Conservation (phyloP, 2,113 vertebrate genomes). For the Eudorcas thomsonii region DNA sequence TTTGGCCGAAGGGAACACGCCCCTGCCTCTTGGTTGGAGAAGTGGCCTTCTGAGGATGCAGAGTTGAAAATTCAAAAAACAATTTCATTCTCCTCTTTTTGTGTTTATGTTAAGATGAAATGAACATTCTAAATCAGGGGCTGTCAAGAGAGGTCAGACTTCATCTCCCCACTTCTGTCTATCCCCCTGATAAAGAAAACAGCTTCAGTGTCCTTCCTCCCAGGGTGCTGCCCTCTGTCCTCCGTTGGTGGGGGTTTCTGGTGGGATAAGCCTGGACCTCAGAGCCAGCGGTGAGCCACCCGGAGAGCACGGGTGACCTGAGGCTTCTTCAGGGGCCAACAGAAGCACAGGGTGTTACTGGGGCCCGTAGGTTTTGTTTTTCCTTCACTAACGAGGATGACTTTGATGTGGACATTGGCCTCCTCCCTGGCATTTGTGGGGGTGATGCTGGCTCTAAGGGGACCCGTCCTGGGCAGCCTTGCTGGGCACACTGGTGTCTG, state of each 20-base stretch:
- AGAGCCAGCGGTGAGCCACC: not conserved
- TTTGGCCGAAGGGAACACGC: not conserved
- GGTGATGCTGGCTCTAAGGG: not conserved
- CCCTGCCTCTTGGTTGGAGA: not conserved
- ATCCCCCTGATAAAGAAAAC: not conserved
- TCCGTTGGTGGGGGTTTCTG: not conserved
- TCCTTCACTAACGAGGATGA: not conserved
- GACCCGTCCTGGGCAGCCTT: not conserved
- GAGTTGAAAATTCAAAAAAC: not conserved
- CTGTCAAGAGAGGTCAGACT: not conserved
- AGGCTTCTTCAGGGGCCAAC: not conserved
- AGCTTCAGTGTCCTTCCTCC: not conserved
- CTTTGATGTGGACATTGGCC: not conserved
- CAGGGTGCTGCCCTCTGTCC: fast-evolving
- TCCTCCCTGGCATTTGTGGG: not conserved
- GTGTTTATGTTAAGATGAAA: constrained; percentile 1
- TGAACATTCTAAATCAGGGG: not conserved
- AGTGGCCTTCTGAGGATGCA: not conserved
- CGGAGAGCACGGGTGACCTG: not conserved
- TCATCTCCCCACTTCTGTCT: not conserved
- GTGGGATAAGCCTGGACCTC: not conserved
- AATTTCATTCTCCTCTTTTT: not conserved
- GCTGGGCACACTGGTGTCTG: not conserved
- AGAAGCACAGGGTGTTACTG: not conserved
- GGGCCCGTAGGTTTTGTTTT: not conserved